These are phyloP conservation scores for Takifugu bimaculatus DNA, from an alignment of 2,113 vertebrate species.

Conservation along the genomic window DNA sequence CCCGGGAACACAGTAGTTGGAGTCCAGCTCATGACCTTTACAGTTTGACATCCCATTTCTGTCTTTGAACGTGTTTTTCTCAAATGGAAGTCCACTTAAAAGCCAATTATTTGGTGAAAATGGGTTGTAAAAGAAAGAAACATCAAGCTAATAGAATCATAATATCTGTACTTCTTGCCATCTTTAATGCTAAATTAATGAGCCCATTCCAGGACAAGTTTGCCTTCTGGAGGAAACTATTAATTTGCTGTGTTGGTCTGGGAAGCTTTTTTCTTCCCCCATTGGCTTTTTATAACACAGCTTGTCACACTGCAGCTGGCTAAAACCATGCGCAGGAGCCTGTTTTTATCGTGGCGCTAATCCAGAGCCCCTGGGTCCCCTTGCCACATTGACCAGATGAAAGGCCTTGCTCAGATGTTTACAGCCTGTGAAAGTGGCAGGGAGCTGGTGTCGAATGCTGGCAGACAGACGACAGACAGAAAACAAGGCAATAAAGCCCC, in stretches of 20 bases:
- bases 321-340: conserved; percentile 62
- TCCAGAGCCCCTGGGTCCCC: conserved; percentile 71
- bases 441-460: conserved; percentile 69
- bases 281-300: conserved; percentile 30
- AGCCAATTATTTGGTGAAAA: neutral
- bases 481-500: conserved; percentile 75
- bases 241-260: conserved; percentile 69
- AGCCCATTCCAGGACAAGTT: conserved; percentile 58
- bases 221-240: conserved; percentile 72
- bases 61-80: too few relatives aligned
- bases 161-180: conserved; percentile 40
- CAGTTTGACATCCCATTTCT: conserved; percentile 8
- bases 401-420: conserved; percentile 76
- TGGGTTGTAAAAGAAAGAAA: neutral
- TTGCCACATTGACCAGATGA: conserved; percentile 75
- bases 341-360: conserved; percentile 71
- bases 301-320: conserved; percentile 59
- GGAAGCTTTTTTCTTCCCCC: conserved; percentile 42
- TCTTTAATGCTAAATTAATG: conserved; percentile 67
- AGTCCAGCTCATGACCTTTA: conserved; percentile 21
- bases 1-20: conserved; percentile 11
- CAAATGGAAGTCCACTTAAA: too few relatives aligned
- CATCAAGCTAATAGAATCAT: conserved; percentile 3
- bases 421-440: conserved; percentile 76
- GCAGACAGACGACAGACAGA: conserved; percentile 71